Evolutionary conservation across 2,888 invertebrate species (phyloP), one percentile per base, ranked within the genome.

Genomic region (Xestia xanthographa): DNA sequence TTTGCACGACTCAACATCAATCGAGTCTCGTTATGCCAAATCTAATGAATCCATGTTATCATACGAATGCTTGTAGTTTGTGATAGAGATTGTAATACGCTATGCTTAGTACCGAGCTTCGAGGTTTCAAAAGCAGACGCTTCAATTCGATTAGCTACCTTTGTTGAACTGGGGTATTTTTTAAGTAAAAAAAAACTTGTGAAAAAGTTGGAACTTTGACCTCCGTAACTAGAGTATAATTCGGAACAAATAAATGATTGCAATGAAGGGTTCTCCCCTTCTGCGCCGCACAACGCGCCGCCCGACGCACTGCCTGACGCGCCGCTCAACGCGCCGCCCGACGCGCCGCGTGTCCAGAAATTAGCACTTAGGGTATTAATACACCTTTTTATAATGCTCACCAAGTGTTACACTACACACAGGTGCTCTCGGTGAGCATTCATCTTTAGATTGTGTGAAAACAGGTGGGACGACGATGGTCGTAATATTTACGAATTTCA

Each of bases 401-500:
- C 48, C 5, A 48, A 48, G 22, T 20, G 20, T 50, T 50, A 22
- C 20, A 22, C 22, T 50, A n/a, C 53, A 12, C 12, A n/a, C 22
- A 0, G 53, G 34, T 34, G 9, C 22, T 22, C 38, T 14, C 22
- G 0, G 38, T 70, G 38, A 17, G 11, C 0, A 6, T 0, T 5
- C 17, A n/a, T 8, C 70, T 70, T 65, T 48, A 58, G 2, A 43
- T 17, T 0, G 20, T 14, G 22, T 80, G 77, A 77, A 73, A 89
- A 88, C 88, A 89, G 90, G 87, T 90, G 88, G 69, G 66, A 38
- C 17, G 66, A 38, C 17, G 34, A 20, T 34, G 34, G 34, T 60
- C 56, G 81, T 75, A 69, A 89, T 89, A 90, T 90, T 92, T 88
- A 87, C 84, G 83, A 87, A 89, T 89, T 90, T 77, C 84, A 70